A percentile compares a stretch with the other conserved stretches of the same genome.
phyloP scores from a whole-genome alignment of 2,797 vertebrate genomes.

The Danio tinwini region DNA sequence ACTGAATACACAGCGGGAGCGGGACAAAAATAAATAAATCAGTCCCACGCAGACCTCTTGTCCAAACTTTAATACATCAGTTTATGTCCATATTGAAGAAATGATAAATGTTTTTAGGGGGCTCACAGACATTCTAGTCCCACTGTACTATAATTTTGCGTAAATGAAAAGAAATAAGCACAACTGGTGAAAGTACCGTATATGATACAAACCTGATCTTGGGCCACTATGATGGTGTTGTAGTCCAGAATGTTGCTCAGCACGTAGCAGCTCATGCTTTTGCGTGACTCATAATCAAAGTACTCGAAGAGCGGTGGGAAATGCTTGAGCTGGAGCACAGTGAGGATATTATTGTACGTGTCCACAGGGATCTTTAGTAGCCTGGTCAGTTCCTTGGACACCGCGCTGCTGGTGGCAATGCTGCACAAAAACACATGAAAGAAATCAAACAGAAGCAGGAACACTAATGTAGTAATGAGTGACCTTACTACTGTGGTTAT shows the following conservation, averaged over 20 bases:
- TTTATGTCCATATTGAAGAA: not conserved
- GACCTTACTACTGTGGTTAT: not conserved
- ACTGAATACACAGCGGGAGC: no score
- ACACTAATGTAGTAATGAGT: not conserved
- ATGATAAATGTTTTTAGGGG: not conserved
- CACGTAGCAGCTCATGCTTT: conserved; percentile 98
- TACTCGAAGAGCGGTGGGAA: conserved; percentile 98
- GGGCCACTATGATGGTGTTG: conserved; percentile 92
- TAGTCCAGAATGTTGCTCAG: conserved; percentile 95
- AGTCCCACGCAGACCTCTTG: no score
- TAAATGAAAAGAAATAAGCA: not conserved
- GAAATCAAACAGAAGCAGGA: conserved; percentile 15
- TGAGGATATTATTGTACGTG: conserved; percentile 95
- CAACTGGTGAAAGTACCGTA: not conserved
- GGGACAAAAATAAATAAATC: no score
- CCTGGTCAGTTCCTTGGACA: conserved; percentile 96
- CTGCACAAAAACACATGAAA: conserved; percentile 71
- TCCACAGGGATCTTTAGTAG: conserved; percentile 97
- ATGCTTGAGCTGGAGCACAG: conserved; percentile 94
- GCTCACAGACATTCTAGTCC: not conserved
- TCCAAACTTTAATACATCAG: not conserved
- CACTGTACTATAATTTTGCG: not conserved
- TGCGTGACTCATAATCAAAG: conserved; percentile 97
- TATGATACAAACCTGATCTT: conserved; percentile 88
- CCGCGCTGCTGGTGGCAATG: conserved; percentile 97